Evolutionary conservation across 2,888 invertebrate genomes (phyloP), one percentile per base, ranked within the genome.

Genomic region (Agonopterix subpropinquella): DNA sequence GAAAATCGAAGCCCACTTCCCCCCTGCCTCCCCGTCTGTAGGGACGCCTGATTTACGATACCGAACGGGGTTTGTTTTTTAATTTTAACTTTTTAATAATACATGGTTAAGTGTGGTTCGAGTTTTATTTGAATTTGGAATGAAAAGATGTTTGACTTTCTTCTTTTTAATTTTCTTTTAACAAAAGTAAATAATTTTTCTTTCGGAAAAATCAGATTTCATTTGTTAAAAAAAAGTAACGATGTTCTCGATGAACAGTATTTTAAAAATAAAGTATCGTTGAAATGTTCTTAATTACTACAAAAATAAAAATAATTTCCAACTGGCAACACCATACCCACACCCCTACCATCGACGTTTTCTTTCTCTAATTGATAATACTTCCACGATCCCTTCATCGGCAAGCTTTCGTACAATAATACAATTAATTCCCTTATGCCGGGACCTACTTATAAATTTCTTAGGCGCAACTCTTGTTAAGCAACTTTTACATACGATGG

Each of bases 341-440:
- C 54, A 49, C 53, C 52, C 54, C 52, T 57, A 48, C 39, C 52
- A 58, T 64, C 61, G 66, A 65, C 70, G 57, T 75, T 77, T 75
- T 80, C 79, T 85, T 84, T 80, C 76, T 81, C 82, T 83, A 86
- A 87, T 86, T 86, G 87, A 84, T 85, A 85, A 88, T 87, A 86
- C 85, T 82, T 82, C 77, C 79, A 28, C 80, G 75, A 79, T 82
- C 80, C 81, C 83, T 28, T 81, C 80, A 80, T 79, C 76, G 72
- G 69, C 64, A 55, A 52, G 57, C 59, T 69, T 66, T 66, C 60
- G 66, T 77, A 77, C 74, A 84, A 85, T 87, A 89, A 87, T 83
- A 88, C 85, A 87, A 88, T 89, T 89, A 89, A 87, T 89, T 87
- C 87, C 78, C 80, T 80, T 74, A 80, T 76, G 77, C 73, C 72